Percentiles rank a stretch among this genome's conserved stretches.
Conservation (phyloP, 1,140 invertebrate genomes). For the Lasioglossum albipes region DNA sequence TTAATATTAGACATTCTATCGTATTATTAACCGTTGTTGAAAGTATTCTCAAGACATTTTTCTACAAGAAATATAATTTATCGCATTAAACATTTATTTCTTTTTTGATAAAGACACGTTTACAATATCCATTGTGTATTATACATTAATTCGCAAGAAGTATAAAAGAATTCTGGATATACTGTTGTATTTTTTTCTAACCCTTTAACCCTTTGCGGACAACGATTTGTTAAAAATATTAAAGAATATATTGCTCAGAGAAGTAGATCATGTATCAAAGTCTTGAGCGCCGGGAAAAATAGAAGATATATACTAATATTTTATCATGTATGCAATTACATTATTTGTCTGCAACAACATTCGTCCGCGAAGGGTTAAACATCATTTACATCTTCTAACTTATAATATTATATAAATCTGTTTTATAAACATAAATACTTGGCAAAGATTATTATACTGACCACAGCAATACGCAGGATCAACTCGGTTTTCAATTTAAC, state of each 20-base stretch:
- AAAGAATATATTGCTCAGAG: too few relatives aligned
- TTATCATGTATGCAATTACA: too few relatives aligned
- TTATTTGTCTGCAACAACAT: too few relatives aligned
- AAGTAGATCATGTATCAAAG: too few relatives aligned
- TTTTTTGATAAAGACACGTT: not conserved
- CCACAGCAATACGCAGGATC: conserved; percentile 32
- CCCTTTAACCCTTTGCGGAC: too few relatives aligned
- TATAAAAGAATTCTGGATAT: not conserved
- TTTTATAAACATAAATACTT: not conserved
- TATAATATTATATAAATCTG: not conserved
- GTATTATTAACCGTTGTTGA: not conserved
- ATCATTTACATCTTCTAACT: conserved; percentile 9
- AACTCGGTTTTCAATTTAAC: conserved; percentile 25
- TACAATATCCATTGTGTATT: conserved; percentile 8
- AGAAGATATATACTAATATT: too few relatives aligned
- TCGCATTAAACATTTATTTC: not conserved
- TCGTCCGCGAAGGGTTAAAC: not conserved
- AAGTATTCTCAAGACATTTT: not conserved
- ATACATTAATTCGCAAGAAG: not conserved
- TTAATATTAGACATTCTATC: not conserved
- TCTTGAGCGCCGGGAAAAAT: too few relatives aligned
- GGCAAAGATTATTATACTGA: conserved; percentile 36
- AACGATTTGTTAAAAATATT: too few relatives aligned
- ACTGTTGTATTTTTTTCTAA: not conserved
- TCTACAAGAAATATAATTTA: not conserved